These are phyloP conservation scores for Rotaria macrura DNA, from an alignment of 2,888 invertebrate species.

Conservation along the genomic window DNA sequence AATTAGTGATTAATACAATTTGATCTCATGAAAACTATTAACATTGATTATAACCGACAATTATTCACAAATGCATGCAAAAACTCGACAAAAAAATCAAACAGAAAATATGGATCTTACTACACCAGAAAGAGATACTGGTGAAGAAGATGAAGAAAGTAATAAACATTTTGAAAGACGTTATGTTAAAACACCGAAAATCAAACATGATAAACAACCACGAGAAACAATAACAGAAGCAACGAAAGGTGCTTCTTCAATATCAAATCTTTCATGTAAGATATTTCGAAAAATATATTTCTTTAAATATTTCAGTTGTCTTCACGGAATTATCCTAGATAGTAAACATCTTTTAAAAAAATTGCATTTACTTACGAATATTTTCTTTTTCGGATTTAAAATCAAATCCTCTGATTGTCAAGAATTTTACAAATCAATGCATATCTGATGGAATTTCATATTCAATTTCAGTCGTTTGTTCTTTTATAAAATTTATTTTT, in stretches of 20 bases:
- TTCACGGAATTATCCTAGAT: no score
- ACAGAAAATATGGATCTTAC: not conserved
- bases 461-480: no score
- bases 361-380: no score
- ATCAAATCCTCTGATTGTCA: no score
- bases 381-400: no score
- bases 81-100: not conserved
- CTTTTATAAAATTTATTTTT: not conserved
- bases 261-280: not conserved
- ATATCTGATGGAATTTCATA: no score
- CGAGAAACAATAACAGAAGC: not conserved
- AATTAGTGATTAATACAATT: not conserved
- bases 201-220: no score
- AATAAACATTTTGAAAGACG: not conserved
- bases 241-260: not conserved
- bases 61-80: not conserved
- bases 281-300: no score
- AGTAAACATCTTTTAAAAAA: no score
- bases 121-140: not conserved
- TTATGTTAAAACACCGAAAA: not conserved
- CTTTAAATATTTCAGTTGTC: no score
- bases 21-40: not conserved
- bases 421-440: no score
- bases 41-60: not conserved
- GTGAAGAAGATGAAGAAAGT: not conserved